These are phyloP conservation scores for Choristoneura rosaceana DNA, from an alignment of 2,888 invertebrate genomes.

Conservation along the genomic window DNA sequence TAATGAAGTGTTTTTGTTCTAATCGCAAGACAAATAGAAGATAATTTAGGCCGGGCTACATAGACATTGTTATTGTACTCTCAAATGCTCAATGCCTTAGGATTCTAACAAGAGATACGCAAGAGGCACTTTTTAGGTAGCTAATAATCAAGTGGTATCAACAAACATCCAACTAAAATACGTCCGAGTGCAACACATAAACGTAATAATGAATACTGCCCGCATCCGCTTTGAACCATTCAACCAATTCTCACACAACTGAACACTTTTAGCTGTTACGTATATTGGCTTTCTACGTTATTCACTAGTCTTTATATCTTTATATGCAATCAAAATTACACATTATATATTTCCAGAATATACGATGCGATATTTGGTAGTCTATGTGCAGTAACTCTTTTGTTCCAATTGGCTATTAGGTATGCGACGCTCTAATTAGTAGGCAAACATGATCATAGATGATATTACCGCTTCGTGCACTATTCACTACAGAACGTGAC, in stretches of 20 bases:
- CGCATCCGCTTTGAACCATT: slow-evolving; percentile 19
- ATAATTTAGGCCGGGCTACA: slow-evolving; percentile 1
- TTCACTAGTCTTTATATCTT: slow-evolving; percentile 10
- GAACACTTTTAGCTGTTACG: background rate
- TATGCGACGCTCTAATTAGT: slow-evolving; percentile 17
- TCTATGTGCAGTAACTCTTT: background rate
- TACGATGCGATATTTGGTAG: slow-evolving; percentile 6
- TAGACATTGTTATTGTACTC: background rate
- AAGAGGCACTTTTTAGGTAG: slow-evolving; percentile 2
- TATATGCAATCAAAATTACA: slow-evolving; percentile 6
- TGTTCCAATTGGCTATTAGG: slow-evolving; percentile 16
- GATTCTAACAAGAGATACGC: background rate
- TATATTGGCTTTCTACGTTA: slow-evolving; percentile 11
- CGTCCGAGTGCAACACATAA: slow-evolving; percentile 9
- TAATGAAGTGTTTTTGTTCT: slow-evolving; percentile 5
- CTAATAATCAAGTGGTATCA: slow-evolving; percentile 15
- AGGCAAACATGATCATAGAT: slow-evolving; percentile 6
- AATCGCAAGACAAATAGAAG: slow-evolving; percentile 2
- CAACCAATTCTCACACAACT: background rate
- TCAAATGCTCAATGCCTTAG: background rate
- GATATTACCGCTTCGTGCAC: background rate
- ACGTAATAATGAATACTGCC: slow-evolving; percentile 12
- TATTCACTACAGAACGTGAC: background rate
- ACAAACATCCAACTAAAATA: slow-evolving; percentile 5
- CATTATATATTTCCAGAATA: slow-evolving; percentile 10